Evolutionary conservation across 2,113 vertebrate genomes (phyloP).

Genomic region (Amblyornis subalaris): DNA sequence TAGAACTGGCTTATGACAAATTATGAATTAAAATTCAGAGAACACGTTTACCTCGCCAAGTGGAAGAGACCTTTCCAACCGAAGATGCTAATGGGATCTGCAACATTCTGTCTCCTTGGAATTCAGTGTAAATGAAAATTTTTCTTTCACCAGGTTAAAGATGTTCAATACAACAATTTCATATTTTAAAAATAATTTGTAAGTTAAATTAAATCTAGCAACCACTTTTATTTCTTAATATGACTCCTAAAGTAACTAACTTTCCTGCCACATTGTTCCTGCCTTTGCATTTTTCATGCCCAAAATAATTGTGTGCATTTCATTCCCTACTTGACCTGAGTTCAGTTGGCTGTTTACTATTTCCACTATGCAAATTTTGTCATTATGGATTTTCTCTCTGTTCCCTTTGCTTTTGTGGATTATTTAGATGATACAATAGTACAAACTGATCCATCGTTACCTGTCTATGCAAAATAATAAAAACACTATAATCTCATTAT

Average conservation of each 20-base stretch:
- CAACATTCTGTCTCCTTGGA: neutral
- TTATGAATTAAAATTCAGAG: neutral
- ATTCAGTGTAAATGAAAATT: neutral
- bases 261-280: neutral
- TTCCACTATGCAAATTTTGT: neutral
- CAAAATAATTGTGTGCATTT: neutral
- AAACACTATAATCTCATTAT: neutral
- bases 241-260: neutral
- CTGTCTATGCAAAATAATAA: neutral
- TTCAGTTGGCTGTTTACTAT: neutral
- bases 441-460: neutral
- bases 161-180: neutral
- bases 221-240: neutral
- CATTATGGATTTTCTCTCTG: neutral
- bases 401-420: neutral
- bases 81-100: neutral
- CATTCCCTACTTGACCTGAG: neutral
- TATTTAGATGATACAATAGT: neutral
- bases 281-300: neutral
- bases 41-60: neutral
- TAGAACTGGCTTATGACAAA: neutral
- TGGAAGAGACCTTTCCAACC: neutral
- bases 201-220: neutral
- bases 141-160: neutral
- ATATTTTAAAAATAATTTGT: neutral